phyloP scores from a whole-genome alignment of 1,140 invertebrate genomes.

The Halesus radiatus region DNA sequence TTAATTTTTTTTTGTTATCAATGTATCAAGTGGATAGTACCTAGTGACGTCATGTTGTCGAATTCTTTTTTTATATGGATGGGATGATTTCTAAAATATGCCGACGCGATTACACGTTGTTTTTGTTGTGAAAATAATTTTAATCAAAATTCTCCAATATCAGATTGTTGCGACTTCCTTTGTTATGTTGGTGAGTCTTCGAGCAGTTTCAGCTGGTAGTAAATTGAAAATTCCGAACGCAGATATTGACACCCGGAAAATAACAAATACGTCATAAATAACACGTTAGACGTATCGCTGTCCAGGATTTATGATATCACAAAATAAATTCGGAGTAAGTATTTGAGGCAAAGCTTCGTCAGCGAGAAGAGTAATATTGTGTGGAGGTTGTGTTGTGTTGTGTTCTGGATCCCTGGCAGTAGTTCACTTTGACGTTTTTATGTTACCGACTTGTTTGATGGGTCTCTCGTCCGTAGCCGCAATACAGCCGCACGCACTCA shows the following conservation, averaged over 20 bases:
- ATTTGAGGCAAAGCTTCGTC: conserved; percentile 18
- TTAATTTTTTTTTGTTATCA: too few species aligned
- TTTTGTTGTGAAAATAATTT: too few species aligned
- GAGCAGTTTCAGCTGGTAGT: too few species aligned
- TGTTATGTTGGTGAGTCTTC: too few species aligned
- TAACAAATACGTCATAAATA: conserved; percentile 16
- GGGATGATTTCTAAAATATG: too few species aligned
- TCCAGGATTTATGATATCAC: conserved; percentile 16
- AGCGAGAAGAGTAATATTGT: conserved; percentile 28
- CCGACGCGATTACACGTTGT: too few species aligned
- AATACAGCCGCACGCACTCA: conserved; percentile 50
- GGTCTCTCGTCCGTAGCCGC: conserved; percentile 55
- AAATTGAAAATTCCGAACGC: too few species aligned
- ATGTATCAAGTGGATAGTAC: too few species aligned
- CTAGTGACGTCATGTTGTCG: too few species aligned
- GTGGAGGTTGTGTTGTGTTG: neutral
- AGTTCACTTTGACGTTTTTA: conserved; percentile 54
- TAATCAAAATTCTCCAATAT: too few species aligned
- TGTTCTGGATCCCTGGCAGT: conserved; percentile 33
- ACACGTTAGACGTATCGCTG: conserved; percentile 15
- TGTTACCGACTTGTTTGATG: conserved; percentile 57
- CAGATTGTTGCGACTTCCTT: too few species aligned
- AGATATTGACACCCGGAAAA: neutral
- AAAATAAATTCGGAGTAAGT: conserved; percentile 10
- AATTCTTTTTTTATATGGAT: too few species aligned